A percentile compares a stretch with the other conserved stretches of the same genome.
Evolutionary conservation across 2,888 invertebrate genomes (phyloP).

Genomic region (Cheilosia grossa): DNA sequence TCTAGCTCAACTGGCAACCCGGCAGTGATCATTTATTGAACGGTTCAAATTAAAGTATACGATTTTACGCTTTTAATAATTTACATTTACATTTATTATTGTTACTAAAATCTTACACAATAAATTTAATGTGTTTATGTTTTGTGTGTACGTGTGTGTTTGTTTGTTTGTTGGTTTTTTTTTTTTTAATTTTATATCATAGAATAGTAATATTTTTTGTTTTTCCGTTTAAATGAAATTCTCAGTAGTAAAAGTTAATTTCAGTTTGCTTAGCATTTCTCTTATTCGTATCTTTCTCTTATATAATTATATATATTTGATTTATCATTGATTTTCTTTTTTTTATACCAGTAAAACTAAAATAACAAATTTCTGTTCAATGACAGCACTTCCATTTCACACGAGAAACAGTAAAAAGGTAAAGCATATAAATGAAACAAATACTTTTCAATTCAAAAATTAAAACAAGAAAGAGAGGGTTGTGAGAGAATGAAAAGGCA

Average conservation of each 20-base stretch:
- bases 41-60: background rate
- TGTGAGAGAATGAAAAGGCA: background rate
- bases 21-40: background rate
- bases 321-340: conserved; percentile 55
- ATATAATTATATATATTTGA: conserved; percentile 63
- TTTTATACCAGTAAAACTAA: conserved; percentile 68
- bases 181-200: background rate
- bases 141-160: conserved; percentile 14
- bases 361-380: conserved; percentile 58
- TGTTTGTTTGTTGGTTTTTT: conserved; percentile 22
- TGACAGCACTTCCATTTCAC: conserved; percentile 59
- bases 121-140: conserved; percentile 54
- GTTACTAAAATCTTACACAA: conserved; percentile 71
- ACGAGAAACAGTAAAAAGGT: conserved; percentile 26
- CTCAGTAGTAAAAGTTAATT: conserved; percentile 58
- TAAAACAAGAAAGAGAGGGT: conserved; percentile 6
- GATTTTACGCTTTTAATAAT: conserved; percentile 55
- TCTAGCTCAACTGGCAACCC: background rate
- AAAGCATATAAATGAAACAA: conserved; percentile 2
- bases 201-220: background rate
- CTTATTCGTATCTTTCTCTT: conserved; percentile 27
- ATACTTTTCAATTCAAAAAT: conserved; percentile 30
- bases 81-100: conserved; percentile 72
- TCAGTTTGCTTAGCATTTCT: conserved; percentile 50
- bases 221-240: conserved; percentile 47